Evolutionary conservation across 1,140 invertebrate species (phyloP).

Genomic region (Meteorus sp.): DNA sequence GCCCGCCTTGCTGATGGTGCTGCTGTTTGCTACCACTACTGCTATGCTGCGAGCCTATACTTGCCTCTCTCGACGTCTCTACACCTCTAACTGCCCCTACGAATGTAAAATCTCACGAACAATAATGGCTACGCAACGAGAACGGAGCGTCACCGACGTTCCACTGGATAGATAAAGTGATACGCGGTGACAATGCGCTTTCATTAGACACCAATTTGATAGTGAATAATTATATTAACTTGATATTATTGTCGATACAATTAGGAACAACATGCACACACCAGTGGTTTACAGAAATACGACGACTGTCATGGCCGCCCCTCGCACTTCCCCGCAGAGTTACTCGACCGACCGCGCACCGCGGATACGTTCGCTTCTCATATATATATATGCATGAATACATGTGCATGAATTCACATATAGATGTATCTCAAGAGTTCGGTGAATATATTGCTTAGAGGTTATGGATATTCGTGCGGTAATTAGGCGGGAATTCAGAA

Average conservation of each 20-base stretch:
- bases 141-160: neutral
- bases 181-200: neutral
- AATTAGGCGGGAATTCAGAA: too few relatives aligned
- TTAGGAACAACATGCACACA: conserved; percentile 1
- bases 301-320: conserved; percentile 48
- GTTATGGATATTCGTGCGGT: too few relatives aligned
- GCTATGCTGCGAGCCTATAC: neutral
- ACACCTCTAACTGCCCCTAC: conserved; percentile 42
- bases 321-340: conserved; percentile 39
- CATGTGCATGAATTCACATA: too few relatives aligned
- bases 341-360: conserved; percentile 9
- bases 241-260: neutral
- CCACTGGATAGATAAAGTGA: neutral
- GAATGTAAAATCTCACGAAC: conserved; percentile 37
- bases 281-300: conserved; percentile 37
- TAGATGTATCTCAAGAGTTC: too few relatives aligned
- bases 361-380: too few relatives aligned
- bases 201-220: neutral
- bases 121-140: conserved; percentile 39
- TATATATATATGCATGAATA: too few relatives aligned
- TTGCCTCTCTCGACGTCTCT: conserved; percentile 41
- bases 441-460: too few relatives aligned
- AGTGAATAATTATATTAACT: neutral
- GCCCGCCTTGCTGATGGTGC: neutral
- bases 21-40: neutral